Evolutionary conservation across 2,888 invertebrate genomes (phyloP).

Genomic region (Lordiphosa fenestrarum): DNA sequence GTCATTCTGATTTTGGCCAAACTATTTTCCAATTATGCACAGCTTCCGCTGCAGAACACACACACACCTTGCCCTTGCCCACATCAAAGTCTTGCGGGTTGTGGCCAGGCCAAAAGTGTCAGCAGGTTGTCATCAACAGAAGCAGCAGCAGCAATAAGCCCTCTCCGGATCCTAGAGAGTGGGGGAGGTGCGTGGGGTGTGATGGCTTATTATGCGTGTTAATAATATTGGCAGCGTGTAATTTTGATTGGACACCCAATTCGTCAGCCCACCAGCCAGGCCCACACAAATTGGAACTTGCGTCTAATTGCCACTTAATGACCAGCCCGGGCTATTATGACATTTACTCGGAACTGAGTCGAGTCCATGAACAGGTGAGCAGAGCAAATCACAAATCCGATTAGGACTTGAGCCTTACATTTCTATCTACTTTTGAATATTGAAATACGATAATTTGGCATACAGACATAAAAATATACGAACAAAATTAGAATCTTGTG

Average conservation of each 20-base stretch:
- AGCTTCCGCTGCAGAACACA: conserved; percentile 37
- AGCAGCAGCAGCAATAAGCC: conserved; percentile 15
- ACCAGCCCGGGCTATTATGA: conserved; percentile 38
- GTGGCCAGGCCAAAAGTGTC: conserved; percentile 47
- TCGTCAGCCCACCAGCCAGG: conserved; percentile 23
- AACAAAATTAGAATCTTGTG: no score
- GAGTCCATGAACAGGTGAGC: no score
- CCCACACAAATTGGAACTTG: conserved; percentile 42
- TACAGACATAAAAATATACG: no score
- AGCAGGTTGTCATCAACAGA: conserved; percentile 55
- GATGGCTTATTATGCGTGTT: conserved; percentile 37
- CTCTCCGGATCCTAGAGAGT: background rate
- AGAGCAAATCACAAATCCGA: no score
- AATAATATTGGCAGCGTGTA: conserved; percentile 64
- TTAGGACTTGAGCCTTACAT: no score
- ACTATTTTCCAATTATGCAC: conserved; percentile 65
- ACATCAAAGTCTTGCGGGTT: conserved; percentile 57
- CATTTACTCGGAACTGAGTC: background rate
- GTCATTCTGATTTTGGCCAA: conserved; percentile 31
- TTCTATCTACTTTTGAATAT: no score
- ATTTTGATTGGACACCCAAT: conserved; percentile 49
- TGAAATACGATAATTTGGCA: no score
- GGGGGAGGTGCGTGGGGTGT: conserved; percentile 7
- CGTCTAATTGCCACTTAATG: conserved; percentile 63
- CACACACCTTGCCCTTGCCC: conserved; percentile 37